Evolutionary conservation across 2,113 vertebrate species (phyloP).

Genomic region (Leptodactylus fuscus): DNA sequence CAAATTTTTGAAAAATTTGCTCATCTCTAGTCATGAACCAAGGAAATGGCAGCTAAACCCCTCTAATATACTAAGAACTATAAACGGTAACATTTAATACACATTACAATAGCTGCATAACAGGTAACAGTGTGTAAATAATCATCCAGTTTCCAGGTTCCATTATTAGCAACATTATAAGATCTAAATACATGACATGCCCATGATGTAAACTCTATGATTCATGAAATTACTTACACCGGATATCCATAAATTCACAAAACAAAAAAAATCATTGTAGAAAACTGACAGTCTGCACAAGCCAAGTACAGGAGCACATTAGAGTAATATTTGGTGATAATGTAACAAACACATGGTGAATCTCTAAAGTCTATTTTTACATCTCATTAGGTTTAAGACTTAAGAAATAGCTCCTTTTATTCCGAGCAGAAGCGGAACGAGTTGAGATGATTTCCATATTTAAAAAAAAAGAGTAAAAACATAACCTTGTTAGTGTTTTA

Average conservation of each 20-base stretch:
- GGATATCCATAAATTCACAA: neutral
- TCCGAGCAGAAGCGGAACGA: constrained; percentile 49
- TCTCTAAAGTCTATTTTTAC: constrained; percentile 37
- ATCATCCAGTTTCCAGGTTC: neutral
- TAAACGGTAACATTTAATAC: no score
- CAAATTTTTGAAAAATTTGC: no score
- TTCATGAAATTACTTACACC: neutral
- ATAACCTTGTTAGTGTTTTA: constrained; percentile 61
- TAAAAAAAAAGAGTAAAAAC: constrained; percentile 46
- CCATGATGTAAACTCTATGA: neutral
- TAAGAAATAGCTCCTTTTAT: constrained; percentile 43
- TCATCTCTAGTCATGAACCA: no score
- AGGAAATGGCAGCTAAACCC: no score
- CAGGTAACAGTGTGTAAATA: no score
- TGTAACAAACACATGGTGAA: constrained; percentile 4
- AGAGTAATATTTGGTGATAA: neutral
- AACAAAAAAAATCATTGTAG: neutral
- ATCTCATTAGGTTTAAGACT: constrained; percentile 49
- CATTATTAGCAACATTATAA: neutral
- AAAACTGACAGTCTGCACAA: neutral
- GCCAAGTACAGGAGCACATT: neutral
- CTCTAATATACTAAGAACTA: no score
- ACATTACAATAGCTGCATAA: no score
- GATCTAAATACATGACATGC: neutral
- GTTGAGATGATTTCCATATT: constrained; percentile 56